phyloP scores from a whole-genome alignment of 2,888 invertebrate species.

The Bhutanitis thaidina region DNA sequence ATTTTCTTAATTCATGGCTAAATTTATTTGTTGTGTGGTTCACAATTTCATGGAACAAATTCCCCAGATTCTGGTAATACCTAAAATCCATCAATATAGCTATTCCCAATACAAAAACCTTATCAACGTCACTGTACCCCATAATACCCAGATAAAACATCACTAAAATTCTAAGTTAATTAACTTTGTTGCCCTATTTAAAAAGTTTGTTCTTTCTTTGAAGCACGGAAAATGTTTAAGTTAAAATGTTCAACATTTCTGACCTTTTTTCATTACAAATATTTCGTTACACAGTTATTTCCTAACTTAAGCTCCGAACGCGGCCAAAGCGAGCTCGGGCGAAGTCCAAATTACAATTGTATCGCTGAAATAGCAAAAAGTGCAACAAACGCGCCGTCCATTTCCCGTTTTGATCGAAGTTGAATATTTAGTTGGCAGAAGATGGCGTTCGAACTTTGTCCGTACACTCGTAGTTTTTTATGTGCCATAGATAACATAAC shows the following conservation, averaged over 20 bases:
- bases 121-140: too few relatives aligned
- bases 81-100: too few relatives aligned
- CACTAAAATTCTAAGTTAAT: too few relatives aligned
- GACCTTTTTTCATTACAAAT: conserved; percentile 1
- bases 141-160: too few relatives aligned
- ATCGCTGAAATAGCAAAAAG: conserved; percentile 1
- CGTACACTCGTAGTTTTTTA: background rate
- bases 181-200: too few relatives aligned
- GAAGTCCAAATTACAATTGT: background rate
- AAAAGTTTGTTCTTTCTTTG: too few relatives aligned
- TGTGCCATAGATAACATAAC: background rate
- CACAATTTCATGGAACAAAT: too few relatives aligned
- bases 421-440: background rate
- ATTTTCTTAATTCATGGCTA: too few relatives aligned
- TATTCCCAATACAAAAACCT: too few relatives aligned
- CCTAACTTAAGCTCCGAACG: background rate
- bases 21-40: too few relatives aligned
- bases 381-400: background rate
- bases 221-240: background rate
- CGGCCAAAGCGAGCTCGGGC: background rate
- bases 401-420: background rate
- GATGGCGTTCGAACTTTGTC: background rate
- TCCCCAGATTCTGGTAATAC: too few relatives aligned
- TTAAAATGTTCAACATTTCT: background rate
- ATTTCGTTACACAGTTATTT: background rate